Percentiles rank a stretch among this genome's conserved stretches.
These are phyloP conservation scores for Spodoptera littoralis DNA, from an alignment of 2,888 invertebrate genomes.

Conservation along the genomic window DNA sequence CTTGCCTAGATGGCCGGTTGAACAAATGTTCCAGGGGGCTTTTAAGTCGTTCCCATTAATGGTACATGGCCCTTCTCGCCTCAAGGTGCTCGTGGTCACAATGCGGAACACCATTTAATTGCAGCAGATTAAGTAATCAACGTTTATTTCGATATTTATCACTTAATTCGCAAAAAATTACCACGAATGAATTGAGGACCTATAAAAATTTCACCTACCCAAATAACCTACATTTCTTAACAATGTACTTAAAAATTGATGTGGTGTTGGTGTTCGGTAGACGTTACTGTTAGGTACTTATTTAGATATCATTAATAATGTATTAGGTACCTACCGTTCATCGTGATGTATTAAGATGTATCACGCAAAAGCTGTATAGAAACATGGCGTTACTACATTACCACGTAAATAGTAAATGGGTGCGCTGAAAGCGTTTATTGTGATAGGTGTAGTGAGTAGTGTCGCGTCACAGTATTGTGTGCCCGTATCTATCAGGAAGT, in stretches of 20 bases:
- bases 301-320: neutral
- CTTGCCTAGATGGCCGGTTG: slow-evolving; percentile 58
- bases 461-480: slow-evolving; percentile 47
- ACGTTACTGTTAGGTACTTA: no score
- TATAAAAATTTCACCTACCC: no score
- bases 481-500: slow-evolving; percentile 57
- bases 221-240: no score
- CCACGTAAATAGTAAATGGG: slow-evolving; percentile 16
- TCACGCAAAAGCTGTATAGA: slow-evolving; percentile 17
- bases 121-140: no score
- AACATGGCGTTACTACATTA: slow-evolving; percentile 13
- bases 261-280: no score
- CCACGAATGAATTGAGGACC: no score
- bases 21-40: slow-evolving; percentile 62
- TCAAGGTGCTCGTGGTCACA: slow-evolving; percentile 21
- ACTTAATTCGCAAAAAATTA: no score
- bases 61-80: slow-evolving; percentile 41
- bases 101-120: slow-evolving; percentile 14
- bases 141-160: no score
- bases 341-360: slow-evolving; percentile 38
- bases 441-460: slow-evolving; percentile 40
- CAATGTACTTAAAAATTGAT: no score
- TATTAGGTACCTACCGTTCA: slow-evolving; percentile 19
- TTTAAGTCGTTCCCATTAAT: slow-evolving; percentile 54
- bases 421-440: slow-evolving; percentile 47